These are phyloP conservation scores for Carettochelys insculpta DNA, from an alignment of 2,113 vertebrate genomes.

Conservation along the genomic window DNA sequence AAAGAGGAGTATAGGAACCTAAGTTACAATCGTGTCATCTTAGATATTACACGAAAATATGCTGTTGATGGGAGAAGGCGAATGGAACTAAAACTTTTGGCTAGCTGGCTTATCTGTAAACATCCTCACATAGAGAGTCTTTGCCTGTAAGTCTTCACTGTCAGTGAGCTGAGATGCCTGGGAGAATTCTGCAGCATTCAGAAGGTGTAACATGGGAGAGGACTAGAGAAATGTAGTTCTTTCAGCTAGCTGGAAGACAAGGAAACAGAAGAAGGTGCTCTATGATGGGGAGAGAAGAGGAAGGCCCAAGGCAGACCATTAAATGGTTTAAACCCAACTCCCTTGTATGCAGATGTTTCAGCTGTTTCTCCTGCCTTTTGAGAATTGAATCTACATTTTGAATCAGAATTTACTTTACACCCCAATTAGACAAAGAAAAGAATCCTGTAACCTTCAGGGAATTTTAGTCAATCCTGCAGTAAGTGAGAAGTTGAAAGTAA, in stretches of 20 bases:
- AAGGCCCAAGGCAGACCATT: neutral
- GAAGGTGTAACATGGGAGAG: neutral
- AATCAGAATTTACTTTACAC: neutral
- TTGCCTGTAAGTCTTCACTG: constrained; percentile 65
- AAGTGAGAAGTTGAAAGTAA: neutral
- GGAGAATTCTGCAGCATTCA: neutral
- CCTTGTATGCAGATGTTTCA: neutral
- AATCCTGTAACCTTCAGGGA: neutral
- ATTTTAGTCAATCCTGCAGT: neutral
- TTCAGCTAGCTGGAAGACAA: neutral
- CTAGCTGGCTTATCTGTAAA: constrained; percentile 44
- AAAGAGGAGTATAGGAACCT: constrained; percentile 26
- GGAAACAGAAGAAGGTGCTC: neutral
- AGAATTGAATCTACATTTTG: neutral
- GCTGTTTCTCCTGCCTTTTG: neutral
- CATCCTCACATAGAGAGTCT: constrained; percentile 46
- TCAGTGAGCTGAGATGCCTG: constrained; percentile 24
- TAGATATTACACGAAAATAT: constrained; percentile 23
- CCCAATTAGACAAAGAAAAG: neutral
- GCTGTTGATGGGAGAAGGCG: neutral
- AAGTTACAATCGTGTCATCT: constrained; percentile 10
- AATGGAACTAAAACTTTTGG: constrained; percentile 66
- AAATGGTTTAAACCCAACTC: neutral
- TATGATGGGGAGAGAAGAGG: neutral
- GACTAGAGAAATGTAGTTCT: neutral